Percentiles rank a stretch among this genome's conserved stretches.
These are phyloP conservation scores for Miniopterus natalensis DNA, from an alignment of 2,113 vertebrate genomes.

Conservation along the genomic window DNA sequence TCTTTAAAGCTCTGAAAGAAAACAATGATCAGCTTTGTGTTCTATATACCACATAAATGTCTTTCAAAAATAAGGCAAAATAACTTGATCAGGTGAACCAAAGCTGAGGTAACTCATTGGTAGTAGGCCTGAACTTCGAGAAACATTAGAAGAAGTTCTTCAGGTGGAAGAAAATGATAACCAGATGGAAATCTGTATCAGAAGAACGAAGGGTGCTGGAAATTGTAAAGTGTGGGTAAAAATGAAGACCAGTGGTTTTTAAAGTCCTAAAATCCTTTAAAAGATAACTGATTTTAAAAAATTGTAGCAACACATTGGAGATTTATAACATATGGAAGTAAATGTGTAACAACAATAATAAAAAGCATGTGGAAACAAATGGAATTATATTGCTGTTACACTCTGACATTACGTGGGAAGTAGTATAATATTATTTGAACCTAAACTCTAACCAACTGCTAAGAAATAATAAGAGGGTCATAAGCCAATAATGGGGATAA, in stretches of 20 bases:
- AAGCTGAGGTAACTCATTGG: not conserved
- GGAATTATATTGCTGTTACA: not conserved
- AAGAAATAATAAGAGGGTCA: not conserved
- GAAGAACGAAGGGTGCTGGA: not conserved
- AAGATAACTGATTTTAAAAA: slow-evolving; percentile 36
- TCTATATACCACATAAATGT: too few relatives aligned
- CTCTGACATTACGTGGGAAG: not conserved
- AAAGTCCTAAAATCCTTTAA: not conserved
- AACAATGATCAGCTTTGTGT: too few relatives aligned
- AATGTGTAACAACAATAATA: not conserved
- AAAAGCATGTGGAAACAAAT: not conserved
- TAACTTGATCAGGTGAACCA: not conserved
- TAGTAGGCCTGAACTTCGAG: not conserved
- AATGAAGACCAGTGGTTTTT: not conserved
- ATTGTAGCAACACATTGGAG: not conserved
- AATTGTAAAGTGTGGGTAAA: not conserved
- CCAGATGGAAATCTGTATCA: not conserved
- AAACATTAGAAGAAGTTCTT: not conserved
- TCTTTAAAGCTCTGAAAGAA: too few relatives aligned
- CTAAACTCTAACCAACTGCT: not conserved
- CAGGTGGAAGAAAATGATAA: not conserved
- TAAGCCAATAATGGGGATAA: not conserved
- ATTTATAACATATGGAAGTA: not conserved
- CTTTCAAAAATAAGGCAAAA: not conserved
- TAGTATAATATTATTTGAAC: not conserved